phyloP scores from a whole-genome alignment of 2,113 vertebrate species.

The Eira barbara region DNA sequence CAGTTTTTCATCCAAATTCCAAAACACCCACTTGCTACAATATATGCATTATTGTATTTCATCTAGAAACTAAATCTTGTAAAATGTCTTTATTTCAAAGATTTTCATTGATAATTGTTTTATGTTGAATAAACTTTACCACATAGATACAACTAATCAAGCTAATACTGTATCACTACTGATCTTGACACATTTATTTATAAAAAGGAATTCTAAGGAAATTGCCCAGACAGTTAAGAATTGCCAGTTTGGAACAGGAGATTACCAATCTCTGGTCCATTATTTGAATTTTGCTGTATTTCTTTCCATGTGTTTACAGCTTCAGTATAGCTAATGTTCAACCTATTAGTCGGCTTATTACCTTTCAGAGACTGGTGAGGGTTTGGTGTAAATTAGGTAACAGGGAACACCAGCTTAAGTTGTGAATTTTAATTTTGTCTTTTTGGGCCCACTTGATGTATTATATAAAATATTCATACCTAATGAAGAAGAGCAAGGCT shows the following conservation, averaged over 20 bases:
- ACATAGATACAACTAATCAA: background rate
- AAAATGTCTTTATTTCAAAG: background rate
- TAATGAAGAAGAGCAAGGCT: background rate
- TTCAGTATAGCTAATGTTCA: constrained; percentile 13
- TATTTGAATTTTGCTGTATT: constrained; percentile 21
- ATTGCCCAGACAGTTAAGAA: background rate
- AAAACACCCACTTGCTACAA: background rate
- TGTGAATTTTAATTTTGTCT: constrained; percentile 32
- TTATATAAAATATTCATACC: background rate
- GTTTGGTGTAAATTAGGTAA: constrained; percentile 27
- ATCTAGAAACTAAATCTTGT: constrained; percentile 2
- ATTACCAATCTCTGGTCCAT: background rate
- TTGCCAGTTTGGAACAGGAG: background rate
- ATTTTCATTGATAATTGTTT: constrained; percentile 8
- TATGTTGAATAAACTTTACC: background rate
- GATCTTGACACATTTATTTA: constrained; percentile 2
- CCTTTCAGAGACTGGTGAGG: background rate
- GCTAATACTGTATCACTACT: background rate
- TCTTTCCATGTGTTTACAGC: background rate
- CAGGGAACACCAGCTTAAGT: background rate
- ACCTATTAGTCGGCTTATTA: background rate
- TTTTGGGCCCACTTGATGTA: background rate
- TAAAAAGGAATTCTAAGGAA: background rate
- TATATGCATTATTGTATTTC: background rate
- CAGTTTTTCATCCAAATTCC: background rate